Conservation (phyloP, 2,113 vertebrate species). For the Malurus alboscapulatus region DNA sequence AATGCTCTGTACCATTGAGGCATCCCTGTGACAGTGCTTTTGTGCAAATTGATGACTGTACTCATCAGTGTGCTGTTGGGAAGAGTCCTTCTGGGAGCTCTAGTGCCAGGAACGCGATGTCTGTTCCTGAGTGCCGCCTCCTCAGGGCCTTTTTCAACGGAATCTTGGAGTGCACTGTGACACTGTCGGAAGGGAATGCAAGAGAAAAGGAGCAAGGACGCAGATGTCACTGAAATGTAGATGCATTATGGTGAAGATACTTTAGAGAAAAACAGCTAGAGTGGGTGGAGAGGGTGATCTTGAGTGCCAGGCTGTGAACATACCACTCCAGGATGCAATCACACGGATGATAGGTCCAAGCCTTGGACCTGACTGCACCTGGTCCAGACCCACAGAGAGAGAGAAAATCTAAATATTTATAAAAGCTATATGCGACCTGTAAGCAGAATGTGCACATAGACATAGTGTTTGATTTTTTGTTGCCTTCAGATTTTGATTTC, state of each 20-base stretch:
- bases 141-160: background rate
- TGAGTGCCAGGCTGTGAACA: background rate
- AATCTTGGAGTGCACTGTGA: background rate
- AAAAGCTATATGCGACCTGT: background rate
- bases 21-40: background rate
- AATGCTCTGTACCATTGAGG: background rate
- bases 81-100: background rate
- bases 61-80: background rate
- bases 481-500: background rate
- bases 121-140: background rate
- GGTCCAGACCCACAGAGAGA: background rate
- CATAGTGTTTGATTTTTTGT: accelerated
- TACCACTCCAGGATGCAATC: background rate
- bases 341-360: background rate
- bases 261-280: background rate
- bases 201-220: background rate
- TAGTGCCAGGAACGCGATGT: background rate
- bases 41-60: background rate
- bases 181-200: background rate
- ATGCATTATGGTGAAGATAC: background rate
- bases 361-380: background rate
- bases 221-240: background rate
- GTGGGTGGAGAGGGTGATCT: background rate
- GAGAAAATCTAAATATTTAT: background rate
- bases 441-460: background rate